Evolutionary conservation across 2,113 vertebrate genomes (phyloP), one percentile per base, ranked within the genome.

Genomic region (Urocynchramus pylzowi): DNA sequence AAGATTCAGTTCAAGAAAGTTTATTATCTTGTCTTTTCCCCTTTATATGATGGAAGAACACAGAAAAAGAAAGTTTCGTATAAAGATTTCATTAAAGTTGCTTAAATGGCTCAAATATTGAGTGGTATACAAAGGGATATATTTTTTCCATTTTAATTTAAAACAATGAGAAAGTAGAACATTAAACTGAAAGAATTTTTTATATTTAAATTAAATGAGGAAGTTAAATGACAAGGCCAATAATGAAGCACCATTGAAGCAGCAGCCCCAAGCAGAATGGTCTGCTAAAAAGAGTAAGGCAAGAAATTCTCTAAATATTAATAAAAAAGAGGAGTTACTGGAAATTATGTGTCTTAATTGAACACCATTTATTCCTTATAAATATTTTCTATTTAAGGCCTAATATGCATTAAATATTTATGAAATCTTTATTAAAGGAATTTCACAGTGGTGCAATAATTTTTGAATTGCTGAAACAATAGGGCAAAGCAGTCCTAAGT

Each of bases 371-470:
- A 54, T 78, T 88, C 79, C 47, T 90, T 93, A 92, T 70, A 96
- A 97, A 95, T 95, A 91, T 96, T 97, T 96, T 96, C 87, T 93
- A 94, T 94, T 86, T 96, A 88, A 96, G 71, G 20, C 28, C 50
- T 92, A 94, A 94, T 76, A 59, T 10, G 16, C 64, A 86, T 94
- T 83, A 90, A 96, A 70, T 78, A 95, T 97, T 92, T 47, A 96
- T 85, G 37, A 89, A 84, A 42, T 56, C 92, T 75, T 95, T 93
- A 94, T 90, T 96, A 96, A 94, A 91, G 42, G 63, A 54, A 26
- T 83, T 79, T 87, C 59, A 73, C 16, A 67, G 45, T n/a, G 30
- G 33, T 42, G 44, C 17, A 57, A 79, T 80, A 20, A 57, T 65
- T 93, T 91, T 35, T 61, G 9, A 50, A 69, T 63, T 45, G 33